Evolutionary conservation across 2,888 invertebrate genomes (phyloP).

Genomic region (Fragum sueziense): DNA sequence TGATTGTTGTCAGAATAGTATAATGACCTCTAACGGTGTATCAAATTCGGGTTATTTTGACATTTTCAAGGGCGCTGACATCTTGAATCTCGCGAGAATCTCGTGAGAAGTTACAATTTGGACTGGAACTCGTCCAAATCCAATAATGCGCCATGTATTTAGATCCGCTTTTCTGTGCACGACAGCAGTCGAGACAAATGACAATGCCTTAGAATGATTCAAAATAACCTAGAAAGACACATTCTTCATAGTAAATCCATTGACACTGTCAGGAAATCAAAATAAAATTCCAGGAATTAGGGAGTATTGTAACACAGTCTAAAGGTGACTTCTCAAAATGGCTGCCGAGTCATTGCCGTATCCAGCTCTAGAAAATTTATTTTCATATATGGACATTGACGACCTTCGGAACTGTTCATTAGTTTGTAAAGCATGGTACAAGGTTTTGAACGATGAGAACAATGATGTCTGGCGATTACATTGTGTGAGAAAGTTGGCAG

Average conservation of each 20-base stretch:
- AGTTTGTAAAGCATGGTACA: constrained; percentile 97
- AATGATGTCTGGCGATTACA: constrained; percentile 97
- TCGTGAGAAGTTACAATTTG: constrained; percentile 28
- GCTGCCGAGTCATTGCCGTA: constrained; percentile 77
- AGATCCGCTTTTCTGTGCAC: too few relatives aligned
- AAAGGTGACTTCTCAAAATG: constrained; percentile 60
- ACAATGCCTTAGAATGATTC: too few relatives aligned
- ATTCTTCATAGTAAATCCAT: too few relatives aligned
- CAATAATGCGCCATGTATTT: too few relatives aligned
- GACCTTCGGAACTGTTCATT: constrained; percentile 94
- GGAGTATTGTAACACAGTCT: constrained; percentile 6
- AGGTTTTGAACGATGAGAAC: constrained; percentile 94
- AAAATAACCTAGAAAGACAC: too few relatives aligned
- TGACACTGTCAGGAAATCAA: too few relatives aligned
- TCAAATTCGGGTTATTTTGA: too few relatives aligned
- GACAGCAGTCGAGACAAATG: too few relatives aligned
- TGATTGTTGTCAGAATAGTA: too few relatives aligned
- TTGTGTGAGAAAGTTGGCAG: constrained; percentile 92
- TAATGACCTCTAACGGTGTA: too few relatives aligned
- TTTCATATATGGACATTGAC: constrained; percentile 93
- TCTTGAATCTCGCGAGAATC: constrained; percentile 49
- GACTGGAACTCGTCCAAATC: neutral
- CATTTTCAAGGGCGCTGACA: constrained; percentile 58
- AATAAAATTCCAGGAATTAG: too few relatives aligned
- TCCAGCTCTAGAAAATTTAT: constrained; percentile 83